Percentiles rank a stretch among this genome's conserved stretches.
Evolutionary conservation across 2,113 vertebrate genomes (phyloP).

Genomic region (Chionodraco myersi): DNA sequence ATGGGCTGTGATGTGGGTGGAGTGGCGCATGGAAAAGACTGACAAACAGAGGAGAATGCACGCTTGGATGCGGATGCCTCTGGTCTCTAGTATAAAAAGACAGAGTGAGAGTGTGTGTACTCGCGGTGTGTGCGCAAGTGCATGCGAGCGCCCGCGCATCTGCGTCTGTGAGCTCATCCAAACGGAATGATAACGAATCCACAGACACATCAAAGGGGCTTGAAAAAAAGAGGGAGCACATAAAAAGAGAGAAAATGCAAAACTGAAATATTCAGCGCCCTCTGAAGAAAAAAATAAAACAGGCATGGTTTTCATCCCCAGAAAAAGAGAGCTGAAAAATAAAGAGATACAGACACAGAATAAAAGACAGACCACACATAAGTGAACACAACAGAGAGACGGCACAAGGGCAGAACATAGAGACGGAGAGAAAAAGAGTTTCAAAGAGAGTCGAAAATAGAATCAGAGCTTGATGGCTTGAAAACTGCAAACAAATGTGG

Average conservation of each 20-base stretch:
- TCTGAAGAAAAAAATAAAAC: conserved; percentile 87
- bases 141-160: conserved; percentile 62
- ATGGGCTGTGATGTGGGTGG: conserved; percentile 60
- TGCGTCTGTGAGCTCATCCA: conserved; percentile 86
- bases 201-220: conserved; percentile 91
- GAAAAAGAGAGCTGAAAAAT: conserved; percentile 16
- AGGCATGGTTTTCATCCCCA: conserved; percentile 73
- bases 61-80: conserved; percentile 66
- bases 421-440: conserved; percentile 47
- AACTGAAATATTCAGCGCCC: conserved; percentile 93
- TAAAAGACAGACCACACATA: conserved; percentile 73
- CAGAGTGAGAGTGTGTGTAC: conserved; percentile 15
- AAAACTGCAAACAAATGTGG: conserved; percentile 67
- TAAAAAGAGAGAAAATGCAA: conserved; percentile 88
- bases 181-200: conserved; percentile 93
- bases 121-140: conserved; percentile 30
- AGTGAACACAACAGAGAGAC: conserved; percentile 65
- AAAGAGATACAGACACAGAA: conserved; percentile 65
- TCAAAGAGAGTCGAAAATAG: conserved; percentile 44
- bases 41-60: conserved; percentile 65
- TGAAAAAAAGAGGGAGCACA: conserved; percentile 80
- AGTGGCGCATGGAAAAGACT: conserved; percentile 63
- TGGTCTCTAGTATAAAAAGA: conserved; percentile 68
- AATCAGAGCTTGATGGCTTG: conserved; percentile 51
- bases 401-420: conserved; percentile 65